These are phyloP conservation scores for Nasonia vitripennis DNA, from an alignment of 1,140 invertebrate species.

Conservation along the genomic window DNA sequence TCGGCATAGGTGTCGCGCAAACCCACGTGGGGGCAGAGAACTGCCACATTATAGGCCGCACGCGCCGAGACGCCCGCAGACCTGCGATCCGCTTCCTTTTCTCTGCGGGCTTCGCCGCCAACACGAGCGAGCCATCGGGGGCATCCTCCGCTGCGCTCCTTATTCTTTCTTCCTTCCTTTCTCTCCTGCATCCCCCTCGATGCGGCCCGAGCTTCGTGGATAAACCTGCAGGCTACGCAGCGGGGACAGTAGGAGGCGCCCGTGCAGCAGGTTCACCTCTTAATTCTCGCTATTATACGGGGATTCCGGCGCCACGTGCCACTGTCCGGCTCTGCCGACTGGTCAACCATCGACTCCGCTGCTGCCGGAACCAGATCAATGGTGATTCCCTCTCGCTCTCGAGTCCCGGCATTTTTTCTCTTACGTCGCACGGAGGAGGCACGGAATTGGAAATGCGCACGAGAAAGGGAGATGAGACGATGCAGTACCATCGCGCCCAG, in stretches of 20 bases:
- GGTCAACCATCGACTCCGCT: constrained; percentile 38
- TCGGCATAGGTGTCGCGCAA: constrained; percentile 62
- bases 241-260: not conserved
- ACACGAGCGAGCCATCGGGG: constrained; percentile 11
- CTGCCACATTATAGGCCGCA: not conserved
- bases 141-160: not conserved
- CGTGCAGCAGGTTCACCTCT: constrained; percentile 53
- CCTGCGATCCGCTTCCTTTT: not conserved
- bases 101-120: not conserved
- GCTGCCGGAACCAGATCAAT: not conserved
- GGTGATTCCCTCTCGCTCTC: too few species aligned
- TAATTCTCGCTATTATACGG: constrained; percentile 68
- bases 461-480: not conserved
- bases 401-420: too few species aligned
- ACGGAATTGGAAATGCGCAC: not conserved
- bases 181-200: not conserved
- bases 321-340: not conserved
- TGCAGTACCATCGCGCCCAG: not conserved
- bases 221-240: not conserved
- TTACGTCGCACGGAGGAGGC: not conserved
- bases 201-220: not conserved
- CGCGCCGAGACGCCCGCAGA: not conserved
- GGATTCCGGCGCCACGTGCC: constrained; percentile 63
- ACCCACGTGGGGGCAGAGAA: constrained; percentile 40
- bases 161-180: constrained; percentile 15